These are phyloP conservation scores for Stenichneumon culpator DNA, from an alignment of 2,888 invertebrate genomes.

Conservation along the genomic window DNA sequence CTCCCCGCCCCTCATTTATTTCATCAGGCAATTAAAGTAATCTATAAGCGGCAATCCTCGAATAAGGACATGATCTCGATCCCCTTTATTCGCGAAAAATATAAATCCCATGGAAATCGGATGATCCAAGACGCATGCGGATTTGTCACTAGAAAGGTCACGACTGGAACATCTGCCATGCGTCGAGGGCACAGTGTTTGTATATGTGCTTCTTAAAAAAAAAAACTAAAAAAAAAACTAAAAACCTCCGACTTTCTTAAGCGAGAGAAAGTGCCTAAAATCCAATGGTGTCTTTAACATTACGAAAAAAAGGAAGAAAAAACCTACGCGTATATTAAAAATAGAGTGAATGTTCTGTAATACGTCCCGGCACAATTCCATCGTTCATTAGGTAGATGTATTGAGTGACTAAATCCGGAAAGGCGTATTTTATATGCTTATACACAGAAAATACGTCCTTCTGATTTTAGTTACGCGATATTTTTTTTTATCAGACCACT, in stretches of 20 bases:
- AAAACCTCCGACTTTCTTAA: conserved; percentile 49
- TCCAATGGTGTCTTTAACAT: conserved; percentile 65
- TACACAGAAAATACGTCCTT: no score
- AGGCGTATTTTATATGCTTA: no score
- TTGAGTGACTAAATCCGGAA: background rate
- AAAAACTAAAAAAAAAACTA: conserved; percentile 11
- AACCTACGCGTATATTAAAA: conserved; percentile 41
- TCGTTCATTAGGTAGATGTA: conserved; percentile 54
- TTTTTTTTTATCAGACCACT: conserved; percentile 33
- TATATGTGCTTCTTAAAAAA: conserved; percentile 50
- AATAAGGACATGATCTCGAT: conserved; percentile 45
- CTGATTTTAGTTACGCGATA: background rate
- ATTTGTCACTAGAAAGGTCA: conserved; percentile 19
- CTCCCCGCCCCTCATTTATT: conserved; percentile 21
- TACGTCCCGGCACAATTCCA: conserved; percentile 56
- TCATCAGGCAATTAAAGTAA: conserved; percentile 53
- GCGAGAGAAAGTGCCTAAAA: conserved; percentile 62
- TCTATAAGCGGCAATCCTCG: conserved; percentile 40
- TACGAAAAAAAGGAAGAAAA: conserved; percentile 24
- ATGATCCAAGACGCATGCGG: conserved; percentile 39
- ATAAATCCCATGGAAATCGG: conserved; percentile 51
- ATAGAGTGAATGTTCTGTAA: conserved; percentile 46
- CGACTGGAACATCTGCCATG: conserved; percentile 31
- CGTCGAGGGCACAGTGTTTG: conserved; percentile 42
- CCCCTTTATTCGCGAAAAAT: conserved; percentile 40